These are phyloP conservation scores for Channa maculata DNA, from an alignment of 2,113 vertebrate genomes.

Conservation along the genomic window DNA sequence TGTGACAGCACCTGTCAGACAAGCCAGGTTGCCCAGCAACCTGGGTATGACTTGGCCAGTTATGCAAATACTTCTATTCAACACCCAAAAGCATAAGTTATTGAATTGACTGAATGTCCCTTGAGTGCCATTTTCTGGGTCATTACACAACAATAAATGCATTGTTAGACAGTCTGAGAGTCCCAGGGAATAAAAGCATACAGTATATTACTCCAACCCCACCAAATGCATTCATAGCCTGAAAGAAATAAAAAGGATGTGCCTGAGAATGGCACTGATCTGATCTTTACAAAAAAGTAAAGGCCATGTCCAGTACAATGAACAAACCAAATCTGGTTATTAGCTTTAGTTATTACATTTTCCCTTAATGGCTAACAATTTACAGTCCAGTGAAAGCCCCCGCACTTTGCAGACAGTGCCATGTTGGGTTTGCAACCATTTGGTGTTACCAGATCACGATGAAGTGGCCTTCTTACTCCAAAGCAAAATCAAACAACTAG, in stretches of 20 bases:
- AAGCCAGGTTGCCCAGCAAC: constrained; percentile 53
- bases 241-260: neutral
- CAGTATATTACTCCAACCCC: neutral
- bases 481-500: constrained; percentile 36
- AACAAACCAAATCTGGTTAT: constrained; percentile 6
- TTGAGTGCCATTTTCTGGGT: constrained; percentile 3
- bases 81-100: constrained; percentile 1
- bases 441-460: neutral
- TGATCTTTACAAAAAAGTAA: constrained; percentile 4
- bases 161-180: neutral
- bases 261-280: neutral
- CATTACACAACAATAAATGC: constrained; percentile 17
- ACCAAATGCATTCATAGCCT: neutral
- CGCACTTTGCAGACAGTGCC: constrained; percentile 10
- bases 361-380: constrained; percentile 16
- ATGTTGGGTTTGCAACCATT: neutral
- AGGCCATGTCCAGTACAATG: neutral
- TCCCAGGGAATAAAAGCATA: neutral
- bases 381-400: neutral
- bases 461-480: constrained; percentile 1
- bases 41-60: constrained; percentile 28
- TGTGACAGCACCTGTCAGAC: constrained; percentile 32
- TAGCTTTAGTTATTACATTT: constrained; percentile 5
- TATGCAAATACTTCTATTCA: constrained; percentile 48
- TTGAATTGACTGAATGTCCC: constrained; percentile 21